These are phyloP conservation scores for Mixornis gularis DNA, from an alignment of 2,113 vertebrate genomes.

Conservation along the genomic window DNA sequence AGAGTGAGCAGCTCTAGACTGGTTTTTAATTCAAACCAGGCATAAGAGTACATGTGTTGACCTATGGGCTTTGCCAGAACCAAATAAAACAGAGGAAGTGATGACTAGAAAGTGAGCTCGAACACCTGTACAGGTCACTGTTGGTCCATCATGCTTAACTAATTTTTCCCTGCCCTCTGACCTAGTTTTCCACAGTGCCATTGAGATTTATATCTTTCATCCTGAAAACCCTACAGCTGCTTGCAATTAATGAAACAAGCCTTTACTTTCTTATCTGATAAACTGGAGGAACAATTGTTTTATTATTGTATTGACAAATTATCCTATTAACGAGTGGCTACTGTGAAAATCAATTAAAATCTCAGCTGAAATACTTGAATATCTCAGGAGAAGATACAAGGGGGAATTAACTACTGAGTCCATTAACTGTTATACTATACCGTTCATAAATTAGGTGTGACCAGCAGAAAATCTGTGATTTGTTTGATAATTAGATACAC, in stretches of 20 bases:
- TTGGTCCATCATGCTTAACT: constrained; percentile 84
- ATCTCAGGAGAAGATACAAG: constrained; percentile 51
- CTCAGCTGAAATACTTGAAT: constrained; percentile 62
- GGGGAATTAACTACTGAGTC: constrained; percentile 63
- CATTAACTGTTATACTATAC: constrained; percentile 52
- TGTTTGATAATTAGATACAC: constrained; percentile 61
- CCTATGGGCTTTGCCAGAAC: constrained; percentile 50
- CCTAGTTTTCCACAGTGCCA: constrained; percentile 80
- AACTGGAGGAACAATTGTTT: constrained; percentile 81
- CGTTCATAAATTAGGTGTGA: constrained; percentile 62
- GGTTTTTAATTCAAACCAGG: constrained; percentile 69
- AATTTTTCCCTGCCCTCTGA: constrained; percentile 86
- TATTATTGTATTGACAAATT: constrained; percentile 87
- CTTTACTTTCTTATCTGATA: constrained; percentile 86
- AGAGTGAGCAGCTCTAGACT: neutral
- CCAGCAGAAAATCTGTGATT: constrained; percentile 66
- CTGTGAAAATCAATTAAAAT: constrained; percentile 80
- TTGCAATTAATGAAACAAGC: constrained; percentile 83
- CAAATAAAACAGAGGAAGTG: constrained; percentile 78
- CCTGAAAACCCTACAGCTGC: constrained; percentile 76
- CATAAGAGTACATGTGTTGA: constrained; percentile 58
- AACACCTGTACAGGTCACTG: constrained; percentile 88
- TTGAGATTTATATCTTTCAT: constrained; percentile 68
- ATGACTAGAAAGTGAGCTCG: constrained; percentile 67
- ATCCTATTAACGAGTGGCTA: constrained; percentile 76